Percentiles rank a stretch among this genome's conserved stretches.
phyloP scores from a whole-genome alignment of 1,140 invertebrate genomes.

The Sitobion miscanthi region DNA sequence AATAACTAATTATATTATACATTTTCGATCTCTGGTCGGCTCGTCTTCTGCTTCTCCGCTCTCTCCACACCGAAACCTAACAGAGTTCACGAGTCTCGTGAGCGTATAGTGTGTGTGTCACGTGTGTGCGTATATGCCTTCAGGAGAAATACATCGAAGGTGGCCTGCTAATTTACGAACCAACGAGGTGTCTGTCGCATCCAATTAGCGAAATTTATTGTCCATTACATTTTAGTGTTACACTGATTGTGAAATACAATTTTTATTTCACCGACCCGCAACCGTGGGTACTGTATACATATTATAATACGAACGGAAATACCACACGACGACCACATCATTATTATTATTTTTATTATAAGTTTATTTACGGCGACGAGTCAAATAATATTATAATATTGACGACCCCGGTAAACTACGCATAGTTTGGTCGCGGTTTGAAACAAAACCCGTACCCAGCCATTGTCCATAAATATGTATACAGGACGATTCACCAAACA shows the following conservation, averaged over 20 bases:
- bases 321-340: background rate
- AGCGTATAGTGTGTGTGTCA: background rate
- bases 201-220: constrained; percentile 52
- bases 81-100: background rate
- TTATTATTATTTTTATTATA: constrained; percentile 18
- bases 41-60: background rate
- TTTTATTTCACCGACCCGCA: background rate
- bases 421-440: background rate
- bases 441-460: background rate
- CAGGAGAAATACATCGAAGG: background rate
- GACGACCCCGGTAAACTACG: background rate
- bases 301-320: background rate
- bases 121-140: background rate
- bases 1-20: constrained; percentile 15
- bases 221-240: constrained; percentile 14
- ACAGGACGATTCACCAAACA: background rate
- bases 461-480: background rate
- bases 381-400: background rate
- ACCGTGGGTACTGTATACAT: background rate
- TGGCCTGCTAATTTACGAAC: constrained; percentile 31
- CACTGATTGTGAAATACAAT: constrained; percentile 26
- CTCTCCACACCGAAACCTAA: background rate
- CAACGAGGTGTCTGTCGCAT: constrained; percentile 16
- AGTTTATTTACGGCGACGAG: background rate
- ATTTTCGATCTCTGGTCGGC: background rate